Percentiles rank a stretch among this genome's conserved stretches.
phyloP scores from a whole-genome alignment of 2,888 invertebrate species.

The Esperia sulphurella region DNA sequence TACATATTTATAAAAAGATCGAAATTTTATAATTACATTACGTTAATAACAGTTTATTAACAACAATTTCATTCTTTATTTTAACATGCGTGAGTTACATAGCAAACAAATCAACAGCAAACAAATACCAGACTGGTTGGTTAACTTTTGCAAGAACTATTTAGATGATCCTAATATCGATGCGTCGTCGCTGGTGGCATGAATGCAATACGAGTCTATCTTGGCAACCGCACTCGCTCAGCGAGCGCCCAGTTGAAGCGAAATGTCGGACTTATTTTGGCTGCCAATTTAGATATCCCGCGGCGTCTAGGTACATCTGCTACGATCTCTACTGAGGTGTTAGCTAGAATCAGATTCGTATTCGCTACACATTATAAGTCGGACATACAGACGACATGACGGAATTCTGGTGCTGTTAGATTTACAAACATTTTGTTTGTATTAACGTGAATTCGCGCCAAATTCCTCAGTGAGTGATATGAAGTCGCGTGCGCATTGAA shows the following conservation, averaged over 20 bases:
- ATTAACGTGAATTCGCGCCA: slow-evolving; percentile 41
- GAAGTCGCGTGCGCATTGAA: slow-evolving; percentile 20
- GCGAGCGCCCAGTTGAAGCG: slow-evolving; percentile 73
- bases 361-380: slow-evolving; percentile 27
- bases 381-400: slow-evolving; percentile 33
- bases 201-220: slow-evolving; percentile 68
- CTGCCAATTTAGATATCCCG: slow-evolving; percentile 71
- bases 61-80: too few relatives aligned
- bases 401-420: slow-evolving; percentile 24
- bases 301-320: slow-evolving; percentile 37
- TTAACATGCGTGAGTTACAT: not conserved
- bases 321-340: slow-evolving; percentile 34
- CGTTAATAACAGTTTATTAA: too few relatives aligned
- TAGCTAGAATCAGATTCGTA: slow-evolving; percentile 34
- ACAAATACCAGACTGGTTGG: not conserved
- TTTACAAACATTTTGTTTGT: slow-evolving; percentile 23
- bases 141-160: not conserved
- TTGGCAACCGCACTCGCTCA: slow-evolving; percentile 58
- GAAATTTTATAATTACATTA: too few relatives aligned
- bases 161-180: slow-evolving; percentile 19
- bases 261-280: slow-evolving; percentile 79
- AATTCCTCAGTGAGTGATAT: slow-evolving; percentile 35
- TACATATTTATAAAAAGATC: too few relatives aligned
- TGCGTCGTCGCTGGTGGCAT: slow-evolving; percentile 41
- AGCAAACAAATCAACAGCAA: not conserved